Base-by-base conservation (phyloP, 2,113 vertebrate genomes). In the Corythaeola cristata region DNA sequence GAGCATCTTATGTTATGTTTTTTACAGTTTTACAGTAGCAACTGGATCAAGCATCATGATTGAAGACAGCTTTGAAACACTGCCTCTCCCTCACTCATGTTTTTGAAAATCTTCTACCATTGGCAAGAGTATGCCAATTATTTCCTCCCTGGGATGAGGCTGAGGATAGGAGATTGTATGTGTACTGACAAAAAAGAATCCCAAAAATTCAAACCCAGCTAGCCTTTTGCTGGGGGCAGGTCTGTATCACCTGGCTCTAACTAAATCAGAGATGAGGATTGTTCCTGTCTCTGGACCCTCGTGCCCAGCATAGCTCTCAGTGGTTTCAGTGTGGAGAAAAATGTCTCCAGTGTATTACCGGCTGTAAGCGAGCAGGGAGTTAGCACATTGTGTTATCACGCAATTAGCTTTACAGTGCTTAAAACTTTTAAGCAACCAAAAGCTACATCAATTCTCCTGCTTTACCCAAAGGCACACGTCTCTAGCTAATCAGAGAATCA, bases 61-160 rank as follows among this genome's bases (percentile, higher is more conserved):
- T 68, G 87, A 82, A 56, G 49, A 56, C 23, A 94, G 21, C 33
- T 89, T 92, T 69, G 84, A 92, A 94, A 81, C 35, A n/a, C 15
- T 68, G 66, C n/a, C 24, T n/a, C 32, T 77, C 23, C 9, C 16
- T 89, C 35, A 30, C 47, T 90, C 10, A 5, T 8, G 9, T n/a
- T 68, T 93, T 89, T 81, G 69, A 85, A 94, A 59, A 68, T 28
- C 0, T 0, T 8, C 47, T 55, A 18, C 73, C 27, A 22, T 35
- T 81, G 64, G n/a, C 64, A 95, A 89, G 93, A 77, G 73, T 84
- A 94, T 87, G 80, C 8, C 73, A 75, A 87, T 94, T 81, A 94
- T 95, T 95, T 97, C 76, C 86, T 87, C n/a, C 74, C 32, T 86
- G 52, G 28, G 45, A 55, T 71, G 24, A 90, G 20, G 55, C 28